Evolutionary conservation across 2,888 invertebrate genomes (phyloP), one percentile per base, ranked within the genome.

Genomic region (Aethes cnicana): DNA sequence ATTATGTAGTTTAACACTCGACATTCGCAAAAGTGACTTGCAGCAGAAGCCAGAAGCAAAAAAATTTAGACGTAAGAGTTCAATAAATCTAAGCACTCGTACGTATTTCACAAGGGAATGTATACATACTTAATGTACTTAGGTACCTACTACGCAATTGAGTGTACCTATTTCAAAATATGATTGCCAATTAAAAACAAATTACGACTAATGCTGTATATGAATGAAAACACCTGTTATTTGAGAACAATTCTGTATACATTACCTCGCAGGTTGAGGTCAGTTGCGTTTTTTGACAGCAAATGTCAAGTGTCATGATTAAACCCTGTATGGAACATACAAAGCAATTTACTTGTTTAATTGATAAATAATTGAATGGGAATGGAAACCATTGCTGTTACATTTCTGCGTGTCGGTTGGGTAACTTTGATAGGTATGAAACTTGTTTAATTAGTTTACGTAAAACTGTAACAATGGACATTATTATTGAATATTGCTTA

Each of bases 261-360:
- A 46, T 33, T 37, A 30, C 36, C 44, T 28, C 25, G 20, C 30
- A 52, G 30, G 39, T 52, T 52, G 39, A 52, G 52, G 52, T 33
- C 37, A 32, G 23, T 52, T 52, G 52, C 52, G 39, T 46, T 30
- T 16, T 21, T 16, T 47, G 23, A 37, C 44, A 52, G 32, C 9
- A 44, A 52, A 52, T 52, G 52, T 46, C 46, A 46, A 39, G 32
- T 46, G 44, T 52, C 44, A 52, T 49, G 32, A 47, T 39, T 32
- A 41, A 17, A 21, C 23, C 14, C 14, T 44, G 43, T 23, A 44
- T 44, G 50, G 5, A 23, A 12, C 20, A 26, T 28, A 43, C 16
- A 23, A 5, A 12, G 33, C 8, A 17, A 48, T 28, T 42, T 30
- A 20, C 0, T 11, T 18, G 6, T 42, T 20, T 50, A 50, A 50